Percentiles rank a stretch among this genome's conserved stretches.
These are phyloP conservation scores for Neria commutata DNA, from an alignment of 2,888 invertebrate genomes.

Conservation along the genomic window DNA sequence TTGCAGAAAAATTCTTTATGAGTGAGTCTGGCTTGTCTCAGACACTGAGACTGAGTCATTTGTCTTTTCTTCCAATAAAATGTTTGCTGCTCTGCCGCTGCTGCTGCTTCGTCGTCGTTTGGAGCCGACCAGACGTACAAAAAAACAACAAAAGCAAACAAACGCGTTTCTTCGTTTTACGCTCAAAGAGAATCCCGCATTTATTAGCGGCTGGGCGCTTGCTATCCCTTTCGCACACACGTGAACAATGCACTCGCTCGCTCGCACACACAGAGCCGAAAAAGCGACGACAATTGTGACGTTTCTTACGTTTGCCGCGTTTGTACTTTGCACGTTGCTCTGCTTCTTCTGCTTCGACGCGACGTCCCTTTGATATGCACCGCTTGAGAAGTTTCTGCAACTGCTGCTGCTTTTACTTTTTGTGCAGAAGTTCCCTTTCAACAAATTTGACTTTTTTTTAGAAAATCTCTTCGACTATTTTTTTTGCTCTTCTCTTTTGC, in stretches of 20 bases:
- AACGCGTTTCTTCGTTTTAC: slow-evolving; percentile 8
- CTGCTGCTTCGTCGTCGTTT: neutral
- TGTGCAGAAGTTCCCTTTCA: neutral
- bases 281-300: slow-evolving; percentile 5
- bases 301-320: neutral
- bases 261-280: too few species aligned
- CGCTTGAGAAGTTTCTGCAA: neutral
- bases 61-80: too few species aligned
- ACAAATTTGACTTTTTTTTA: slow-evolving; percentile 27
- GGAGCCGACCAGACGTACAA: neutral
- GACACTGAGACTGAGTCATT: slow-evolving; percentile 19
- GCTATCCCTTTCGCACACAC: slow-evolving; percentile 12
- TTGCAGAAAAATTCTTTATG: slow-evolving; percentile 26
- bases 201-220: neutral
- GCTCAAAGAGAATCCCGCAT: slow-evolving; percentile 21
- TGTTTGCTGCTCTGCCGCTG: too few species aligned
- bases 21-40: slow-evolving; percentile 14
- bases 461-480: slow-evolving; percentile 23
- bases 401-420: slow-evolving; percentile 2
- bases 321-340: slow-evolving; percentile 6
- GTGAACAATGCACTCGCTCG: too few species aligned
- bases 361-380: slow-evolving; percentile 15
- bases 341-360: neutral
- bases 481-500: slow-evolving; percentile 14
- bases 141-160: slow-evolving; percentile 1